Percentiles rank a stretch among this genome's conserved stretches.
phyloP scores from a whole-genome alignment of 1,140 invertebrate genomes.

The Drosophila asahinai region DNA sequence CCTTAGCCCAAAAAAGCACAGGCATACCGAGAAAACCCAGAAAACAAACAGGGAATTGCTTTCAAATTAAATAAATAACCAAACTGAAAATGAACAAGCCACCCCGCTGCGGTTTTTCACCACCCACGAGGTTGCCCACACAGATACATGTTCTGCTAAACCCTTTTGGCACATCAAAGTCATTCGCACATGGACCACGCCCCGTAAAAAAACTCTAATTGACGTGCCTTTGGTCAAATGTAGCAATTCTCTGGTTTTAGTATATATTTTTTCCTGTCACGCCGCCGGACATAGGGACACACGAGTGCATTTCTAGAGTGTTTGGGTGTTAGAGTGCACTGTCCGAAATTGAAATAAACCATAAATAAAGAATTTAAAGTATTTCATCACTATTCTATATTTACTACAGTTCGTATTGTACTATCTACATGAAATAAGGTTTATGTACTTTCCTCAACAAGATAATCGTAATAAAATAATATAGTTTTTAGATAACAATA shows the following conservation, averaged over 20 bases:
- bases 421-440: no score
- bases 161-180: slow-evolving; percentile 47
- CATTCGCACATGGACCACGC: slow-evolving; percentile 56
- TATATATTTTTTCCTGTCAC: slow-evolving; percentile 62
- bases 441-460: rapidly evolving
- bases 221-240: slow-evolving; percentile 74
- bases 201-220: slow-evolving; percentile 63
- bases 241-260: slow-evolving; percentile 48
- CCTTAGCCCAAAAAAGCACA: slow-evolving; percentile 11
- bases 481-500: not conserved
- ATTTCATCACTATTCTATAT: not conserved
- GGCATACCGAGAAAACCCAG: slow-evolving; percentile 18
- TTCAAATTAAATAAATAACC: slow-evolving; percentile 77
- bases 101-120: slow-evolving; percentile 12
- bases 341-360: not conserved
- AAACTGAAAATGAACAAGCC: slow-evolving; percentile 31
- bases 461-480: no score
- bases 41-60: slow-evolving; percentile 57
- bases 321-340: slow-evolving; percentile 21
- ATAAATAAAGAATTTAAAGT: no score
- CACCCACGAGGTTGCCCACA: not conserved
- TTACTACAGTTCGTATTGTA: not conserved
- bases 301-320: slow-evolving; percentile 66
- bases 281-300: slow-evolving; percentile 55
- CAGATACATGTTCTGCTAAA: slow-evolving; percentile 6